Conservation (phyloP, 2,113 vertebrate species). For the Sarotherodon lohbergeri region DNA sequence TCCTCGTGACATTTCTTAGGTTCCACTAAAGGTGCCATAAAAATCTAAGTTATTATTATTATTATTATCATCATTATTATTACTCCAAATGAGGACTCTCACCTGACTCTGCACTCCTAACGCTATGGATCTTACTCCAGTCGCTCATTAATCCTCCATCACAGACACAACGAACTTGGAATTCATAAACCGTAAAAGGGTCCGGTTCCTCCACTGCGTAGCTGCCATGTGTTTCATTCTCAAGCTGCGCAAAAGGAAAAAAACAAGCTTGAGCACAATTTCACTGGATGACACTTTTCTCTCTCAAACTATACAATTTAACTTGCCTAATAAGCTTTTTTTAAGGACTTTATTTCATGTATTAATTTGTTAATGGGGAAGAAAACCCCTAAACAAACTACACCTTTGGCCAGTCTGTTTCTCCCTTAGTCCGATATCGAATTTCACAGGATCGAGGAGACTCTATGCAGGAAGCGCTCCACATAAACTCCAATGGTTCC, state of each 20-base stretch:
- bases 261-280: background rate
- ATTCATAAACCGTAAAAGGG: constrained; percentile 55
- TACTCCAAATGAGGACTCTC: constrained; percentile 9
- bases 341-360: background rate
- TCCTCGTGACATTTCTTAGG: background rate
- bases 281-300: background rate
- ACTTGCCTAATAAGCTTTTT: background rate
- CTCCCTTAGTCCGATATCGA: constrained; percentile 15
- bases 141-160: constrained; percentile 43
- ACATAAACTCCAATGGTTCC: constrained; percentile 36
- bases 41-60: background rate
- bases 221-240: fast-evolving
- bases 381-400: background rate
- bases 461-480: constrained; percentile 1
- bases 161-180: constrained; percentile 70
- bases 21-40: background rate
- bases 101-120: constrained; percentile 61
- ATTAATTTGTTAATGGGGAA: background rate
- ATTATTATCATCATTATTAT: background rate
- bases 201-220: background rate
- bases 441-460: constrained; percentile 15
- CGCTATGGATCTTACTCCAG: constrained; percentile 57
- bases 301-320: background rate
- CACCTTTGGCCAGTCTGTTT: constrained; percentile 58
- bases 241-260: background rate